Evolutionary conservation across 1,140 invertebrate genomes (phyloP).

Genomic region (Bombyx mandarina): DNA sequence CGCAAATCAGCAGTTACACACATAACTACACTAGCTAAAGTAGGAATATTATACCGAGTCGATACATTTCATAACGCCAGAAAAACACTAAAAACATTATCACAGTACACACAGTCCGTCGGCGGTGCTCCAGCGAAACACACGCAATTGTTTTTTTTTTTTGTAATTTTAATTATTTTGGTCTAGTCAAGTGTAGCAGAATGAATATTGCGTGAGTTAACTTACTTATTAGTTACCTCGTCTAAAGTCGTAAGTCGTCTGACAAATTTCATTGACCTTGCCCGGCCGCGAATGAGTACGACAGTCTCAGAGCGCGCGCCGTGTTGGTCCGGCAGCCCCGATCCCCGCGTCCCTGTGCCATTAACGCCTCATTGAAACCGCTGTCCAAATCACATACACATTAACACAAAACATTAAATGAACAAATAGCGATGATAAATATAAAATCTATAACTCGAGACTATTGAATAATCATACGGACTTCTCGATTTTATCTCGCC

Average conservation of each 20-base stretch:
- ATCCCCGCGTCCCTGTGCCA: slow-evolving; percentile 2
- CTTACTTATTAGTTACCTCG: not conserved
- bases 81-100: not conserved
- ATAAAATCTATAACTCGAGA: too few relatives aligned
- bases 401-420: too few relatives aligned
- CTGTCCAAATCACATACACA: too few relatives aligned
- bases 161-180: not conserved
- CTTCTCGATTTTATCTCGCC: not conserved
- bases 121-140: not conserved
- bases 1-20: too few relatives aligned
- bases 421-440: too few relatives aligned
- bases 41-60: too few relatives aligned
- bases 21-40: too few relatives aligned
- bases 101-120: not conserved
- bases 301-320: slow-evolving; percentile 16
- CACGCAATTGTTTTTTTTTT: not conserved
- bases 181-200: slow-evolving; percentile 1
- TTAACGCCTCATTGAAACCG: too few relatives aligned
- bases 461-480: too few relatives aligned
- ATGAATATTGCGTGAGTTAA: slow-evolving; percentile 7
- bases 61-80: too few relatives aligned
- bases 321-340: slow-evolving; percentile 5
- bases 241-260: too few relatives aligned
- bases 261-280: slow-evolving; percentile 12
- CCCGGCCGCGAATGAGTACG: not conserved